Percentiles rank a stretch among this genome's conserved stretches.
phyloP scores from a whole-genome alignment of 1,140 invertebrate genomes.

The Lepidostoma basale region DNA sequence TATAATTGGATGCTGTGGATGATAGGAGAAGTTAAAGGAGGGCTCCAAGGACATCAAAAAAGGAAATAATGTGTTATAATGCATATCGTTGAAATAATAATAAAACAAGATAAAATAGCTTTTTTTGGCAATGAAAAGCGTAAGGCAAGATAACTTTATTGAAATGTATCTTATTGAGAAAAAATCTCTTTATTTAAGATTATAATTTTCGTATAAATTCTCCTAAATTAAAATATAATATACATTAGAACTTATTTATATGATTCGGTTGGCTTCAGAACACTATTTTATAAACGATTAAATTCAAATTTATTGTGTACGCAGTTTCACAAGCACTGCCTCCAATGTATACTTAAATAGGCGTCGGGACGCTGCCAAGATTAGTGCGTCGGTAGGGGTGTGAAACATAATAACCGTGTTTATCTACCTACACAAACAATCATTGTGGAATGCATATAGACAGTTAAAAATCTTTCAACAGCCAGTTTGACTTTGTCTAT shows the following conservation, averaged over 20 bases:
- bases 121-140: too few species aligned
- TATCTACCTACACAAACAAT: slow-evolving; percentile 6
- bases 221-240: neutral
- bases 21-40: too few species aligned
- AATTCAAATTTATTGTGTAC: too few species aligned
- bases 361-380: slow-evolving; percentile 18
- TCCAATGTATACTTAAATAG: neutral
- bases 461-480: too few species aligned
- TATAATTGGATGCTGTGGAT: too few species aligned
- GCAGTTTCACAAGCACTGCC: neutral
- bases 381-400: slow-evolving; percentile 15
- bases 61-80: too few species aligned
- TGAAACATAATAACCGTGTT: slow-evolving; percentile 3
- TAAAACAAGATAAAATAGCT: too few species aligned
- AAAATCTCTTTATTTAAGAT: neutral
- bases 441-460: too few species aligned
- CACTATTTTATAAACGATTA: too few species aligned
- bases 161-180: neutral
- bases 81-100: too few species aligned
- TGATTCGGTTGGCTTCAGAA: neutral
- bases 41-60: too few species aligned
- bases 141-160: neutral
- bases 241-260: neutral
- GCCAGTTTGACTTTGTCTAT: too few species aligned
- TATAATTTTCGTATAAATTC: neutral